Conservation (phyloP, 2,797 vertebrate genomes). For the Phoxinus dragarum region DNA sequence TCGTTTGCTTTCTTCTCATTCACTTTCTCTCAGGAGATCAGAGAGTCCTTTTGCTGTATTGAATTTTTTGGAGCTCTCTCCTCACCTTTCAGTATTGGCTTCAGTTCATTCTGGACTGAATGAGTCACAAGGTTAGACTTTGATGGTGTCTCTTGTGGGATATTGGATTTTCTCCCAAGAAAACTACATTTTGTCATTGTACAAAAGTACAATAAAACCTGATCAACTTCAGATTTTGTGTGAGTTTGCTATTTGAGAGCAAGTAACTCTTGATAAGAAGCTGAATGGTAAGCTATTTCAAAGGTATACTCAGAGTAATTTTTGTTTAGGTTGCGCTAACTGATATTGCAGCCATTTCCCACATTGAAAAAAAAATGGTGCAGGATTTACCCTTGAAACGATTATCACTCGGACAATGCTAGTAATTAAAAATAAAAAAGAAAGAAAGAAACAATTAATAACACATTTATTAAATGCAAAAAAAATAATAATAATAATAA, state of each 20-base stretch:
- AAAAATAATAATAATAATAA: no score
- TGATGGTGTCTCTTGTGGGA: constrained; percentile 62
- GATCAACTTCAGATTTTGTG: constrained; percentile 16
- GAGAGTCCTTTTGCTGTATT: constrained; percentile 66
- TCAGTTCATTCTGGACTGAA: constrained; percentile 68
- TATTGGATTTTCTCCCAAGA: constrained; percentile 61
- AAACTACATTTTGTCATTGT: constrained; percentile 43
- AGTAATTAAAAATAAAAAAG: neutral
- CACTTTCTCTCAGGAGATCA: constrained; percentile 60
- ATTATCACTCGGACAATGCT: neutral
- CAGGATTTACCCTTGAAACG: neutral
- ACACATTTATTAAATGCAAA: neutral
- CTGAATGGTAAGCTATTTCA: neutral
- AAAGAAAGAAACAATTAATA: neutral
- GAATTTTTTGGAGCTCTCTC: constrained; percentile 63
- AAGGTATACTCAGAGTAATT: neutral
- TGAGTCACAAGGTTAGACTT: constrained; percentile 67
- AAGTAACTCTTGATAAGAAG: constrained; percentile 28
- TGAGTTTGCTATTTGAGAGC: constrained; percentile 29
- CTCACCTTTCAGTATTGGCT: constrained; percentile 62
- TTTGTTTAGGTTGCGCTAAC: no score
- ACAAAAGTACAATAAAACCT: constrained; percentile 48
- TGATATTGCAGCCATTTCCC: neutral
- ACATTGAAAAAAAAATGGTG: no score
- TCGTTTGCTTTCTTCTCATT: constrained; percentile 55